Conservation (phyloP, 2,888 invertebrate species). For the Phlogophora meticulosa region DNA sequence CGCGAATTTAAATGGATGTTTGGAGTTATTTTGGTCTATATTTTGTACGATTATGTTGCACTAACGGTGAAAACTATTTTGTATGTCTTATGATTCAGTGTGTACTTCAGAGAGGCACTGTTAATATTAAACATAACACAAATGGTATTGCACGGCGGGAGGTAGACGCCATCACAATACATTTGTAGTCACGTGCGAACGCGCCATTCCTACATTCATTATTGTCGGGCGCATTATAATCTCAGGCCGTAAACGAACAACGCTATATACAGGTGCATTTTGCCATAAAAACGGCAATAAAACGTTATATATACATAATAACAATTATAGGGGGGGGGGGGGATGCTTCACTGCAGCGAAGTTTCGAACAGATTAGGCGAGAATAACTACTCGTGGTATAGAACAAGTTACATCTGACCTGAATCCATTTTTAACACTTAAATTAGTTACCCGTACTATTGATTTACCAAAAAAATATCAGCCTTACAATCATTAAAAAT, state of each 20-base stretch:
- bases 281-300: conserved; percentile 72
- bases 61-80: conserved; percentile 80
- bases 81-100: conserved; percentile 63
- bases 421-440: conserved; percentile 73
- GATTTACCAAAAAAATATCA: conserved; percentile 82
- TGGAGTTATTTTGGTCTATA: conserved; percentile 88
- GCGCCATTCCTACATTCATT: conserved; percentile 73
- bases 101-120: conserved; percentile 80
- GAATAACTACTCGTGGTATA: conserved; percentile 79
- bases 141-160: conserved; percentile 37
- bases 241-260: conserved; percentile 75
- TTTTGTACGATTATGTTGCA: conserved; percentile 89
- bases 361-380: conserved; percentile 70
- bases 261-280: conserved; percentile 76
- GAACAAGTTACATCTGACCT: conserved; percentile 69
- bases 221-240: conserved; percentile 81
- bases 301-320: conserved; percentile 76
- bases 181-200: conserved; percentile 38
- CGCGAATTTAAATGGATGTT: conserved; percentile 79
- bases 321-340: conserved; percentile 58
- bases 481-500: conserved; percentile 85
- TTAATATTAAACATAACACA: conserved; percentile 47
- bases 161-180: conserved; percentile 25
- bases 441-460: conserved; percentile 86
- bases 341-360: conserved; percentile 55